These are phyloP conservation scores for Trypoxylus dichotomus DNA, from an alignment of 1,140 invertebrate species.

Conservation along the genomic window DNA sequence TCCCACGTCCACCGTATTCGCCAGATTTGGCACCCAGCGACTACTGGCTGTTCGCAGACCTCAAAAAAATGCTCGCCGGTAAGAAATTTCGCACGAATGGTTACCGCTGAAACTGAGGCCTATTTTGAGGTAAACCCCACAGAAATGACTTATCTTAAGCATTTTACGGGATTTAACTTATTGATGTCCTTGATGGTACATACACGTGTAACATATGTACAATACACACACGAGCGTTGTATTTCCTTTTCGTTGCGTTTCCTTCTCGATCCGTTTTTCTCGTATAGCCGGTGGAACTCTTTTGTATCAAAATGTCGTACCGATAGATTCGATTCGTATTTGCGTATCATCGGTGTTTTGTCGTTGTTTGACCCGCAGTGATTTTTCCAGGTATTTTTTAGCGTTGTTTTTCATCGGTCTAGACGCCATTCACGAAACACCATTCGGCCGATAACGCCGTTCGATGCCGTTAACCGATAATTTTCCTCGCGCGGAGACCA, in stretches of 20 bases:
- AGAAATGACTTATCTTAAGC: no score
- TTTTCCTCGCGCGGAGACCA: background rate
- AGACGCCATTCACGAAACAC: constrained; percentile 12
- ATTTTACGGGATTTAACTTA: no score
- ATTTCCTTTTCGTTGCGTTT: background rate
- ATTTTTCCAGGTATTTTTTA: constrained; percentile 9
- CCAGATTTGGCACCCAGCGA: no score
- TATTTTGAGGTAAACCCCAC: no score
- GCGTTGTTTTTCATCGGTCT: background rate
- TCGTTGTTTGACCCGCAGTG: background rate
- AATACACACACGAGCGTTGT: background rate
- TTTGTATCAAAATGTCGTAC: background rate
- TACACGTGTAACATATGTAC: no score
- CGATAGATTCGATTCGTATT: background rate
- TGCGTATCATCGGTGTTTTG: background rate
- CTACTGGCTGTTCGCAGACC: no score
- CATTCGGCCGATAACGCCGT: background rate
- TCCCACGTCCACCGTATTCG: no score
- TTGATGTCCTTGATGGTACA: no score
- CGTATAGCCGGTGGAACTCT: background rate
- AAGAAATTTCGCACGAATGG: no score
- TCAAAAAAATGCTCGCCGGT: no score
- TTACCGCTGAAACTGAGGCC: no score
- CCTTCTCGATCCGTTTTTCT: constrained; percentile 7
- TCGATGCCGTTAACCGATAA: constrained; percentile 9